Conservation (phyloP, 2,797 vertebrate genomes). For the Psittacula derbiana region DNA sequence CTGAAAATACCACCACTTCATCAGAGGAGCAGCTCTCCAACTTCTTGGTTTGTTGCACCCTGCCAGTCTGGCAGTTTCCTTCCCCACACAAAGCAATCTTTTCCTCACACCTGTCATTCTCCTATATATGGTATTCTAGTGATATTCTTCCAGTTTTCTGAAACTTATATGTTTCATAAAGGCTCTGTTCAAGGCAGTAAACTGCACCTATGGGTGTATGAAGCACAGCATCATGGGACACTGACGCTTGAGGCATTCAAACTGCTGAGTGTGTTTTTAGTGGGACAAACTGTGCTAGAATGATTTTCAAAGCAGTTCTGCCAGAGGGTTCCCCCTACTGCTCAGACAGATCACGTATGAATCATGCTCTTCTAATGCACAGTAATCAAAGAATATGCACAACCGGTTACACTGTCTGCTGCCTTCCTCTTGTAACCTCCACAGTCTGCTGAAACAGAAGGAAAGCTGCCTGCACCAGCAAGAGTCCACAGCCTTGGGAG, state of each 20-base stretch:
- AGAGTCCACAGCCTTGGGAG: background rate
- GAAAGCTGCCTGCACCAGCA: background rate
- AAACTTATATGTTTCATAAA: background rate
- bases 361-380: background rate
- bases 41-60: background rate
- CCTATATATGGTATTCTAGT: background rate
- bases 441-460: background rate
- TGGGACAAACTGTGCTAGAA: fast-evolving
- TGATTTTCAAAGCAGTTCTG: background rate
- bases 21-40: background rate
- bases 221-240: background rate
- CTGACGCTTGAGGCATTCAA: background rate
- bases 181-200: background rate
- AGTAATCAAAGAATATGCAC: background rate
- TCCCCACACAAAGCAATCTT: background rate
- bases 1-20: background rate
- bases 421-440: background rate
- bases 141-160: background rate
- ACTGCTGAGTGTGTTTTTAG: background rate
- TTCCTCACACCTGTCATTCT: background rate
- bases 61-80: background rate
- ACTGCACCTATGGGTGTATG: background rate
- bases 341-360: background rate
- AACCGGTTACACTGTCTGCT: background rate
- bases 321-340: background rate